These are phyloP conservation scores for Chamaea fasciata DNA, from an alignment of 2,113 vertebrate genomes.

Conservation along the genomic window DNA sequence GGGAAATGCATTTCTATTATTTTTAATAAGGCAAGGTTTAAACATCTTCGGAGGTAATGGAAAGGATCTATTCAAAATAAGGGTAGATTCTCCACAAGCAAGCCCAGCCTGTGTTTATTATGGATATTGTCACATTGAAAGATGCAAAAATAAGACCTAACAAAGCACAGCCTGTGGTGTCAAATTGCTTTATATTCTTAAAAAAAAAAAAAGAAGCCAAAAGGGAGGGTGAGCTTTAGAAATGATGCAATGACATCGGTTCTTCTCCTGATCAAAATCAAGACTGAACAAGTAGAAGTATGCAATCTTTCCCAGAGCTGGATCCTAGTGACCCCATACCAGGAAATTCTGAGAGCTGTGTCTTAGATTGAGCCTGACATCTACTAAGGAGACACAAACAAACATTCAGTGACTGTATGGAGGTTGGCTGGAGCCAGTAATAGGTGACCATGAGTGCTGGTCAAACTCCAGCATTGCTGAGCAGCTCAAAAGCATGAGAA, in stretches of 20 bases:
- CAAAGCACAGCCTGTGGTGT: constrained; percentile 9
- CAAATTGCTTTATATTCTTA: neutral
- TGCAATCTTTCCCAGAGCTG: neutral
- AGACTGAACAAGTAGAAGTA: constrained; percentile 13
- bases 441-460: neutral
- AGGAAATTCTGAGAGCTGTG: neutral
- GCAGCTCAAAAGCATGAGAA: neutral
- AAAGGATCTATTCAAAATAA: neutral
- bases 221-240: neutral
- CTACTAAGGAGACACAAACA: neutral
- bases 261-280: constrained; percentile 25
- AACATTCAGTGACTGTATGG: neutral
- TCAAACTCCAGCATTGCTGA: neutral
- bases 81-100: neutral
- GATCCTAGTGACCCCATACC: constrained; percentile 13
- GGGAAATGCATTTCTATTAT: neutral
- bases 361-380: neutral
- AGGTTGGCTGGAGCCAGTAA: neutral
- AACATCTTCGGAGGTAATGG: neutral
- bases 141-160: neutral
- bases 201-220: neutral
- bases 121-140: neutral
- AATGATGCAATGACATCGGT: neutral
- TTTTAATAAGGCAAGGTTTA: neutral
- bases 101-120: constrained; percentile 21